phyloP scores from a whole-genome alignment of 2,113 vertebrate genomes.

The Leucopsar rothschildi region DNA sequence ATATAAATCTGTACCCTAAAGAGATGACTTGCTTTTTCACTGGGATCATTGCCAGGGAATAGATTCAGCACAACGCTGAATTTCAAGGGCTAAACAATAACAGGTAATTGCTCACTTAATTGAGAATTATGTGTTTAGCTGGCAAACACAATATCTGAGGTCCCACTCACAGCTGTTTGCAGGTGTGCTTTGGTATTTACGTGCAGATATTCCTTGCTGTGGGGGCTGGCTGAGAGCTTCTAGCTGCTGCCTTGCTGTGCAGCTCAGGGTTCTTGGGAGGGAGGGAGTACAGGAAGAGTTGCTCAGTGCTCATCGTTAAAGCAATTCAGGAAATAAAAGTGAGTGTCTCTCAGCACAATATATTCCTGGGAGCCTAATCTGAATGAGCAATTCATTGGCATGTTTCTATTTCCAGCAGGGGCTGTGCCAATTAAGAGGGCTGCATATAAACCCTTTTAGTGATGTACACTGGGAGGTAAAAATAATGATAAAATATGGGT shows the following conservation, averaged over 20 bases:
- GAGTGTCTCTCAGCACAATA: slow-evolving; percentile 64
- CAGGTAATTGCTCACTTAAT: slow-evolving; percentile 58
- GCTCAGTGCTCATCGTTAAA: slow-evolving; percentile 52
- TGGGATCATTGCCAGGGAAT: slow-evolving; percentile 21
- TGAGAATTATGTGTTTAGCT: slow-evolving; percentile 48
- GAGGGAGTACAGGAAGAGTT: background rate
- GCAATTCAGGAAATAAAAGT: slow-evolving; percentile 67
- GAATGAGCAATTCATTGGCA: slow-evolving; percentile 60
- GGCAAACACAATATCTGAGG: slow-evolving; percentile 9
- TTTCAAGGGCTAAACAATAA: slow-evolving; percentile 25
- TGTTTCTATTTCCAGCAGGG: slow-evolving; percentile 69
- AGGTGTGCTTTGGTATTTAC: background rate
- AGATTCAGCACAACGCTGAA: background rate
- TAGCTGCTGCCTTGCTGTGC: background rate
- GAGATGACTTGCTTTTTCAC: slow-evolving; percentile 13
- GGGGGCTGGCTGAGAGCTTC: background rate
- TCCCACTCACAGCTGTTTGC: background rate
- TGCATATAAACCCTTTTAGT: slow-evolving; percentile 60
- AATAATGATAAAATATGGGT: slow-evolving; percentile 60
- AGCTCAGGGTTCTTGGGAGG: slow-evolving; percentile 2
- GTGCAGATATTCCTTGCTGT: background rate
- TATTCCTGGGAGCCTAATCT: slow-evolving; percentile 68
- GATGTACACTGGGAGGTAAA: slow-evolving; percentile 56
- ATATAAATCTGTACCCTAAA: slow-evolving; percentile 14
- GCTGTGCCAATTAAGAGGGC: slow-evolving; percentile 65